A percentile compares a stretch with the other conserved stretches of the same genome.
Evolutionary conservation across 2,888 invertebrate genomes (phyloP).

Genomic region (Hirtodrosophila trivittata): DNA sequence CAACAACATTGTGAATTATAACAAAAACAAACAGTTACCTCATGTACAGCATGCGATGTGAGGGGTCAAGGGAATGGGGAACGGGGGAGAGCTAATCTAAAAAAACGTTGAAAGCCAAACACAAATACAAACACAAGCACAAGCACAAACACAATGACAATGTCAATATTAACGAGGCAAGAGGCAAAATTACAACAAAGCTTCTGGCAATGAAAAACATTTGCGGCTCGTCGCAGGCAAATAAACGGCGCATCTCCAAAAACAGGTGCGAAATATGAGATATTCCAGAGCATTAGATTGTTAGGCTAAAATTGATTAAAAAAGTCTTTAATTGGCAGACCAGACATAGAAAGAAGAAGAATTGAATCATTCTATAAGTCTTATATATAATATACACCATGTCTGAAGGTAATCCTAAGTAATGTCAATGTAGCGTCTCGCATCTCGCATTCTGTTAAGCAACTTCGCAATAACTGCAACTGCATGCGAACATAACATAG

Average conservation of each 20-base stretch:
- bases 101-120: conserved; percentile 69
- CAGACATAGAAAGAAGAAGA: no score
- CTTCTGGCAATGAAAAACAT: conserved; percentile 27
- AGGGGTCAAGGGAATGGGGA: not conserved
- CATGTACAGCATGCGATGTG: conserved; percentile 3
- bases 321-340: no score
- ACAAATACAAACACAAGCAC: conserved; percentile 45
- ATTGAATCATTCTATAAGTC: no score
- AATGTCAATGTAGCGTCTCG: no score
- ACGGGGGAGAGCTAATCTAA: conserved; percentile 55
- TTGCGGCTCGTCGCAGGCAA: conserved; percentile 3
- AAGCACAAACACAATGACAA: conserved; percentile 47
- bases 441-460: no score
- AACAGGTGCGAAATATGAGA: not conserved
- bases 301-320: no score
- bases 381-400: no score
- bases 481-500: no score
- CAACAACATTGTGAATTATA: conserved; percentile 64
- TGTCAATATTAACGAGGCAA: conserved; percentile 51
- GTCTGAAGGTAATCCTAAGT: no score
- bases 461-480: no score
- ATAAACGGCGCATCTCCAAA: not conserved
- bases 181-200: conserved; percentile 38
- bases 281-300: no score
- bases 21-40: conserved; percentile 65